These are phyloP conservation scores for Pogonophryne albipinna DNA, from an alignment of 2,797 vertebrate species.

Conservation along the genomic window DNA sequence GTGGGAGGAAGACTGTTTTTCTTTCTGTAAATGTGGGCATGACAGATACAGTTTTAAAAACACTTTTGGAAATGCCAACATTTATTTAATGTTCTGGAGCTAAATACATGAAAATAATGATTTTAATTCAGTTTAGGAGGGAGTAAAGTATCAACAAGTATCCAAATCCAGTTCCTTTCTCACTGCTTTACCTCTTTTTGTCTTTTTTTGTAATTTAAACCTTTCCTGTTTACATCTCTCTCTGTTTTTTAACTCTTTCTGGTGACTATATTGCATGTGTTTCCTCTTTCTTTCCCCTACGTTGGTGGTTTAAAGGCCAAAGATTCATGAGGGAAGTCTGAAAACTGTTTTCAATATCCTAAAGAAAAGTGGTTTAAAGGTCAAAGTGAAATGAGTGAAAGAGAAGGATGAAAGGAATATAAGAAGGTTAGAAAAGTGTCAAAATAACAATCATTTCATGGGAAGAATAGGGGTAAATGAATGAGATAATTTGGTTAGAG, in stretches of 20 bases:
- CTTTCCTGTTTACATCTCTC: background rate
- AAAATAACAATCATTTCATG: too few relatives aligned
- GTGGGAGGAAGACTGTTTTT: background rate
- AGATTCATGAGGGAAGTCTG: too few relatives aligned
- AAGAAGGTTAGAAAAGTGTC: too few relatives aligned
- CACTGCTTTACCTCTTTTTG: background rate
- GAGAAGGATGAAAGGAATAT: too few relatives aligned
- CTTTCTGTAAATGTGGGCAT: background rate
- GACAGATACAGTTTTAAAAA: background rate
- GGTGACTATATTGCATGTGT: background rate
- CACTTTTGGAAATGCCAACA: background rate
- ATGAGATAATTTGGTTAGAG: too few relatives aligned
- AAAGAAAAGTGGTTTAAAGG: too few relatives aligned
- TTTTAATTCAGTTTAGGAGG: background rate
- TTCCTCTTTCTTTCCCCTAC: background rate
- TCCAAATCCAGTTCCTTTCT: background rate
- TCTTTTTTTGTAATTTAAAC: background rate
- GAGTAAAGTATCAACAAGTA: background rate
- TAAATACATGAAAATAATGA: constrained; percentile 9
- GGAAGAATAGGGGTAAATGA: too few relatives aligned
- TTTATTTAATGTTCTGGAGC: background rate
- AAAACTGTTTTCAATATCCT: too few relatives aligned
- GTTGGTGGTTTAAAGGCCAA: too few relatives aligned
- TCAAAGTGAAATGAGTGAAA: too few relatives aligned
- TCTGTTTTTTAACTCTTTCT: background rate